These are phyloP conservation scores for Barbus barbus DNA, from an alignment of 2,113 vertebrate species.

Conservation along the genomic window DNA sequence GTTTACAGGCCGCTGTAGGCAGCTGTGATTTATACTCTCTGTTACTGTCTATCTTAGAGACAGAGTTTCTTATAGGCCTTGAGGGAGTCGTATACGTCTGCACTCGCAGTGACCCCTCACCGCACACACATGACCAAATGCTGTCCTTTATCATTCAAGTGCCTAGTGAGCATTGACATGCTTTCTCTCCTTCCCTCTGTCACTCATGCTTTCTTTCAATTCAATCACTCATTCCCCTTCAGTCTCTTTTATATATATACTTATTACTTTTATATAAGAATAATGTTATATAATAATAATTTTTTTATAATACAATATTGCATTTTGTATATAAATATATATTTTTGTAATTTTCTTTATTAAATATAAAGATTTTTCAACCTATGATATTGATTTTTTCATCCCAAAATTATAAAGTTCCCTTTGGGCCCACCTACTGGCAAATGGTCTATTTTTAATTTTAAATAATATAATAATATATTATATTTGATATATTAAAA, in stretches of 20 bases:
- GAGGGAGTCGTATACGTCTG: background rate
- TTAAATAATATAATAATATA: too few relatives aligned
- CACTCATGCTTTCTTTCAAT: background rate
- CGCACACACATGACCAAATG: background rate
- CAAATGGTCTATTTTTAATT: too few relatives aligned
- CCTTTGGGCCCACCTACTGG: too few relatives aligned
- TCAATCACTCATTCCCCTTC: background rate
- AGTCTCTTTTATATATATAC: too few relatives aligned
- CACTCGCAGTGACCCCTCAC: background rate
- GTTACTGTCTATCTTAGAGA: background rate
- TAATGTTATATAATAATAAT: too few relatives aligned
- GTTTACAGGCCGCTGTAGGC: background rate
- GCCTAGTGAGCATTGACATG: background rate
- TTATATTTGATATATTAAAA: too few relatives aligned
- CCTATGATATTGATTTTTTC: too few relatives aligned
- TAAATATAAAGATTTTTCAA: too few relatives aligned
- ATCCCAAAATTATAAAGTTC: background rate
- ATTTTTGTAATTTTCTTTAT: too few relatives aligned
- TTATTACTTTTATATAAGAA: too few relatives aligned
- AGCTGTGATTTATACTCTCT: background rate
- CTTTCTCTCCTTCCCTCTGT: background rate
- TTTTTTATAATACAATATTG: too few relatives aligned
- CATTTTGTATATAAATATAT: too few relatives aligned
- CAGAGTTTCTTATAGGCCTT: background rate
- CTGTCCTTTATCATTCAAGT: background rate